Percentiles rank a stretch among this genome's conserved stretches.
phyloP scores from a whole-genome alignment of 2,888 invertebrate genomes.

The Scaeva pyrastri region DNA sequence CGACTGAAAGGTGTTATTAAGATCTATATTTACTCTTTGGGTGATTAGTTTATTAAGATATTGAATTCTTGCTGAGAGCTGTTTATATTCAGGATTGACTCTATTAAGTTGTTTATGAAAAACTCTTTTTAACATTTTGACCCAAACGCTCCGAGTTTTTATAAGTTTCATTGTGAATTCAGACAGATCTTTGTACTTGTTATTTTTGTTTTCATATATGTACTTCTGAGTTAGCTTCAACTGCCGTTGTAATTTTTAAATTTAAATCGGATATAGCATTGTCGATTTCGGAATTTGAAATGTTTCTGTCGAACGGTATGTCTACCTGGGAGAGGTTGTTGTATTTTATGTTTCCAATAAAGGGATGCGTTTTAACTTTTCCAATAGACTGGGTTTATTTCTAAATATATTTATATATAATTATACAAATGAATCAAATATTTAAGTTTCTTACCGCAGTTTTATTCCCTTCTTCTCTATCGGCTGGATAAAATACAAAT shows the following conservation, averaged over 20 bases:
- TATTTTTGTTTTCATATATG: not conserved
- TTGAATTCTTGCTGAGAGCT: slow-evolving; percentile 11
- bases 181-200: slow-evolving; percentile 6
- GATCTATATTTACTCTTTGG: slow-evolving; percentile 16
- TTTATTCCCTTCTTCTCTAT: too few relatives aligned
- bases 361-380: too few relatives aligned
- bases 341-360: too few relatives aligned
- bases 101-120: not conserved
- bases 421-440: too few relatives aligned
- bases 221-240: slow-evolving; percentile 8
- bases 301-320: not conserved
- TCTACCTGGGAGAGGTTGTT: not conserved
- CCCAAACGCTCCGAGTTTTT: not conserved
- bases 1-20: slow-evolving; percentile 1
- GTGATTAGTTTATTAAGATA: not conserved
- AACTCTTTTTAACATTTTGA: slow-evolving; percentile 7
- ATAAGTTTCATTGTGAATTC: slow-evolving; percentile 20
- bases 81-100: not conserved
- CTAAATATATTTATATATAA: too few relatives aligned
- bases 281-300: not conserved
- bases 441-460: too few relatives aligned
- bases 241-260: not conserved
- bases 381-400: too few relatives aligned
- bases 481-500: too few relatives aligned
- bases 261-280: not conserved